These are phyloP conservation scores for Astropecten irregularis DNA, from an alignment of 53 echinoderm and acorn worm genomes.

Conservation along the genomic window DNA sequence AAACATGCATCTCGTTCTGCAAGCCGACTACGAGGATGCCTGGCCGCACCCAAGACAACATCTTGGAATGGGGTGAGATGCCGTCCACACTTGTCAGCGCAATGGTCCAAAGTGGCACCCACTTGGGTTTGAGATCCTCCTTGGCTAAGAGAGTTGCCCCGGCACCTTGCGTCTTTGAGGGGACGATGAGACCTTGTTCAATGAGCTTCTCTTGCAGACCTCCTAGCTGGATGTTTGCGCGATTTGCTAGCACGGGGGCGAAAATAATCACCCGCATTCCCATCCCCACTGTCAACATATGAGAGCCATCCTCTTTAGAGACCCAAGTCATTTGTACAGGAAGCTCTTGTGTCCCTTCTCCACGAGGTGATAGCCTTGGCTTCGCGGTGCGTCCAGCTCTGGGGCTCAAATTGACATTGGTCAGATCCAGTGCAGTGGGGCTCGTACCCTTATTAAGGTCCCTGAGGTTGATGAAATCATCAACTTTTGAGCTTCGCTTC, in stretches of 20 bases:
- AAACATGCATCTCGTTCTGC: conserved; percentile 98
- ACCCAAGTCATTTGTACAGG: conserved; percentile 95
- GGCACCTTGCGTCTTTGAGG: conserved; percentile 34
- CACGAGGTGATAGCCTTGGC: background rate
- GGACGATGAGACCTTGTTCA: conserved; percentile 50
- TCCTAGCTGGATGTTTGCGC: conserved; percentile 39
- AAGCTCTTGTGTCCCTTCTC: conserved; percentile 32
- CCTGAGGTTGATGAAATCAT: conserved; percentile 78
- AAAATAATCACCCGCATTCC: conserved; percentile 85
- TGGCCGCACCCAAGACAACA: conserved; percentile 97
- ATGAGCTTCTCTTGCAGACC: conserved; percentile 58
- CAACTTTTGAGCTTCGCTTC: conserved; percentile 96
- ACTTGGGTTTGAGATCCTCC: conserved; percentile 71
- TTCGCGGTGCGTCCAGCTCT: conserved; percentile 18
- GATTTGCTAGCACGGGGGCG: conserved; percentile 69
- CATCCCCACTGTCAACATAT: conserved; percentile 89
- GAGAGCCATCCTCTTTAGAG: conserved; percentile 95
- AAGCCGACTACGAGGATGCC: conserved; percentile 94
- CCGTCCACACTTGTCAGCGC: conserved; percentile 83
- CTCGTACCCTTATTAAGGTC: conserved; percentile 16
- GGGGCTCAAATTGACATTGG: conserved; percentile 41
- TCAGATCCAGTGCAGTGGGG: conserved; percentile 40
- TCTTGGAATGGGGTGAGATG: conserved; percentile 87
- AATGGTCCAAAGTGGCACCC: conserved; percentile 82
- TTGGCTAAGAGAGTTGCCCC: conserved; percentile 64